Conservation (phyloP, 2,888 invertebrate genomes). For the Omphaloscelis lunosa region DNA sequence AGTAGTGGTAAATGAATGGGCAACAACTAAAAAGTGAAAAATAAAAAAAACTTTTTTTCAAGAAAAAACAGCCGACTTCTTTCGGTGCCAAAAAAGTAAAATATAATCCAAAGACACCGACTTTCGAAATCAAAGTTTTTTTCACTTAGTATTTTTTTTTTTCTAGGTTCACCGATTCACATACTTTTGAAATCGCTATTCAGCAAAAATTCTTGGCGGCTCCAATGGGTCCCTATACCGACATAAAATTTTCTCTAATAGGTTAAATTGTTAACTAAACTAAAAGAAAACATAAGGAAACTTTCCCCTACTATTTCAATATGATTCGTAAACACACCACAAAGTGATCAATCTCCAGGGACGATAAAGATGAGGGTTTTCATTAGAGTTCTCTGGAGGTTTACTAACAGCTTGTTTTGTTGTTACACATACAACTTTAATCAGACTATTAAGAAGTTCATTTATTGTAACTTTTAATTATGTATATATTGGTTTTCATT, state of each 20-base stretch:
- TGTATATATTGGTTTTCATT: neutral
- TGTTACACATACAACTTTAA: slow-evolving; percentile 45
- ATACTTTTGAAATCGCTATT: too few relatives aligned
- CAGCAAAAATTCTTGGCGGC: neutral
- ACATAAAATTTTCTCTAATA: neutral
- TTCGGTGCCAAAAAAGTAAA: too few relatives aligned
- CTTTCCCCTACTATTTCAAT: slow-evolving; percentile 40
- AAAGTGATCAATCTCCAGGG: slow-evolving; percentile 68
- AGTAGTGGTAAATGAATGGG: too few relatives aligned
- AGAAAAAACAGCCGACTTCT: too few relatives aligned
- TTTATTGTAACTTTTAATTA: slow-evolving; percentile 1
- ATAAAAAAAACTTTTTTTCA: too few relatives aligned
- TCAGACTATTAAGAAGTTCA: slow-evolving; percentile 29
- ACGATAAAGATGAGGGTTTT: slow-evolving; percentile 66
- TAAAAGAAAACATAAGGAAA: slow-evolving; percentile 21
- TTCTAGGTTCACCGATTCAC: neutral
- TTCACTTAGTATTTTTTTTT: neutral
- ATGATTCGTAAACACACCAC: slow-evolving; percentile 59
- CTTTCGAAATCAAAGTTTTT: too few relatives aligned
- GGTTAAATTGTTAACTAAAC: slow-evolving; percentile 23
- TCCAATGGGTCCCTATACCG: neutral
- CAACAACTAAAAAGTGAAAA: too few relatives aligned
- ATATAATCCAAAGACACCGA: too few relatives aligned
- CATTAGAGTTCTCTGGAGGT: slow-evolving; percentile 55
- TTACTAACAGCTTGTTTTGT: slow-evolving; percentile 43